A percentile compares a stretch with the other conserved stretches of the same genome.
phyloP scores from a whole-genome alignment of 2,797 vertebrate species.

The Pogonophryne albipinna region DNA sequence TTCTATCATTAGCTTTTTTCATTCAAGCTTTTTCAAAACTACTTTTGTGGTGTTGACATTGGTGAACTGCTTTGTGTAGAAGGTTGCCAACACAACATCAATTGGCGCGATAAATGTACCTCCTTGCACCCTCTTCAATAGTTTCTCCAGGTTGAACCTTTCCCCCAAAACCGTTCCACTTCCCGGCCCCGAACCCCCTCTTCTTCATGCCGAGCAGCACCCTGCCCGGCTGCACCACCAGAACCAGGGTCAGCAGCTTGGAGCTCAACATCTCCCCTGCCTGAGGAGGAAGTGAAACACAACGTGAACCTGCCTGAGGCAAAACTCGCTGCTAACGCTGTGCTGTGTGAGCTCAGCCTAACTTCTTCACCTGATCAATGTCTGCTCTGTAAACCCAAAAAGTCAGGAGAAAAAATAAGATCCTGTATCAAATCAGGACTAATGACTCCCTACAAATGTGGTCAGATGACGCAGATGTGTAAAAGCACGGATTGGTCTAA shows the following conservation, averaged over 20 bases:
- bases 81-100: background rate
- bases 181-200: conserved; percentile 92
- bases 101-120: conserved; percentile 76
- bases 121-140: conserved; percentile 91
- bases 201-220: conserved; percentile 98
- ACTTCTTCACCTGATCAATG: background rate
- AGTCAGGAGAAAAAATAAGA: accelerated
- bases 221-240: conserved; percentile 89
- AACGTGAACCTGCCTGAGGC: background rate
- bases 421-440: background rate
- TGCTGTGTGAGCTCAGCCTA: background rate
- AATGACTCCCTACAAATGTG: conserved; percentile 25
- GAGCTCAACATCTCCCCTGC: conserved; percentile 83
- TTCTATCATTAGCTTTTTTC: background rate
- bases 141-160: conserved; percentile 92
- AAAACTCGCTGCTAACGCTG: background rate
- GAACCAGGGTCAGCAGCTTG: conserved; percentile 91
- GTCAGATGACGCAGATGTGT: conserved; percentile 18
- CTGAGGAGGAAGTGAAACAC: background rate
- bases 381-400: accelerated
- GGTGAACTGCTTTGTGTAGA: background rate
- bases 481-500: background rate
- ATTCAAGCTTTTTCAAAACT: background rate
- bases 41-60: background rate
- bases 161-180: conserved; percentile 97